These are phyloP conservation scores for Hymenochirus boettgeri DNA, from an alignment of 2,113 vertebrate species.

Conservation along the genomic window DNA sequence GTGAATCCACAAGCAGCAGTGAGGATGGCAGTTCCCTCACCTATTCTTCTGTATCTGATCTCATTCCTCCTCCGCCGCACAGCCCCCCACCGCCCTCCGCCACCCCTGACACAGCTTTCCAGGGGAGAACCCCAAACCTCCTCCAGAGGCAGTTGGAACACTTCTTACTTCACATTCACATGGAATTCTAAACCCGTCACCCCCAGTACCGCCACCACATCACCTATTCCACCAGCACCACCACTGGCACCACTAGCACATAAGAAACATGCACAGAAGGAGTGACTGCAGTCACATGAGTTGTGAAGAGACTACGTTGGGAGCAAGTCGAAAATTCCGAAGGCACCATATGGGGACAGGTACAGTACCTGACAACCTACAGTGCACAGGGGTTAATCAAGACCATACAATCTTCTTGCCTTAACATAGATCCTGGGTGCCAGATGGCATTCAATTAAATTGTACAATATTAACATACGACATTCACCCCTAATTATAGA, in stretches of 20 bases:
- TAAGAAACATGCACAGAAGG: conserved; percentile 69
- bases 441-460: no score
- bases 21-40: conserved; percentile 87
- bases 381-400: no score
- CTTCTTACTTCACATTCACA: conserved; percentile 23
- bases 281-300: conserved; percentile 92
- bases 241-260: conserved; percentile 57
- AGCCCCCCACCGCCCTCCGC: conserved; percentile 77
- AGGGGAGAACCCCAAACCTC: conserved; percentile 55
- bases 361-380: no score
- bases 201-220: conserved; percentile 62
- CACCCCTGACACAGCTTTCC: conserved; percentile 72
- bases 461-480: no score
- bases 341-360: conserved; percentile 97
- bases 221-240: conserved; percentile 46
- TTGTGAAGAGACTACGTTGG: conserved; percentile 94
- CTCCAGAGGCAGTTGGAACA: conserved; percentile 51
- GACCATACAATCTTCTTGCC: no score
- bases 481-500: no score
- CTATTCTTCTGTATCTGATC: conserved; percentile 85
- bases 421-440: no score
- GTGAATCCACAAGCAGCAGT: conserved; percentile 84
- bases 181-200: conserved; percentile 61
- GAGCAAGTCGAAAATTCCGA: conserved; percentile 97
- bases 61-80: conserved; percentile 77